Base-by-base conservation (phyloP, 2,797 vertebrate species). In the Sphenodon punctatus region DNA sequence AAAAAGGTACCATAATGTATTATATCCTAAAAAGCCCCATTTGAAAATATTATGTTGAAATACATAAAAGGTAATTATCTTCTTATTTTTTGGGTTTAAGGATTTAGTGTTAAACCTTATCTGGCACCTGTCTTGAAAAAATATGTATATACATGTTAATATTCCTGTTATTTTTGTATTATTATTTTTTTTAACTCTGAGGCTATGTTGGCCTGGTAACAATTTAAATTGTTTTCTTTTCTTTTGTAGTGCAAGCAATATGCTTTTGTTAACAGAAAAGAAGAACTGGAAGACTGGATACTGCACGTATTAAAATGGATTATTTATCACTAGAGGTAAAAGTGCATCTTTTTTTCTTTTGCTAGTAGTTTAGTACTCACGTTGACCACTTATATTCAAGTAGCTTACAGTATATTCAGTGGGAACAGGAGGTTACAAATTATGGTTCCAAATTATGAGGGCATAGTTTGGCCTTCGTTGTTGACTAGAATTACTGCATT, bases 301-400 rank as follows among this genome's bases (percentile, higher is more conserved):
- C 92, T 91, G 92, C 86, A 85, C 79, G 17, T 93, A 85, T 89
- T 95, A 90, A 95, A 90, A 94, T 95, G 94, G 94, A 95, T 79
- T 84, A 85, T 91, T 93, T 93, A 91, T 91, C 85, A 85, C 76
- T 91, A 87, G 83, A 96, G 96, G 96, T 97, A 95, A 95, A 94
- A 77, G 77, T 45, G 58, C 86, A 59, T 16, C 34, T 43, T 72
- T 64, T 72, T 64, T 89, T 89, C 41, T 80, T 86, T 89, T 84
- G 9, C 9, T 61, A 43, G 66, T 79, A 73, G 27, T 79, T 63
- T 5, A 14, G 16, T 73, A 55, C 48, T 49, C 70, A 16, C 43
- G 83, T 70, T n/a, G n/a, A n/a, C n/a, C n/a, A n/a, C n/a, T n/a
- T n/a, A n/a, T n/a, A n/a, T 56, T 32, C 30, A 6, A 49, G 27